Percentiles rank a stretch among this genome's conserved stretches.
Conservation (phyloP, 2,888 invertebrate species). For the Synergus itoensis region DNA sequence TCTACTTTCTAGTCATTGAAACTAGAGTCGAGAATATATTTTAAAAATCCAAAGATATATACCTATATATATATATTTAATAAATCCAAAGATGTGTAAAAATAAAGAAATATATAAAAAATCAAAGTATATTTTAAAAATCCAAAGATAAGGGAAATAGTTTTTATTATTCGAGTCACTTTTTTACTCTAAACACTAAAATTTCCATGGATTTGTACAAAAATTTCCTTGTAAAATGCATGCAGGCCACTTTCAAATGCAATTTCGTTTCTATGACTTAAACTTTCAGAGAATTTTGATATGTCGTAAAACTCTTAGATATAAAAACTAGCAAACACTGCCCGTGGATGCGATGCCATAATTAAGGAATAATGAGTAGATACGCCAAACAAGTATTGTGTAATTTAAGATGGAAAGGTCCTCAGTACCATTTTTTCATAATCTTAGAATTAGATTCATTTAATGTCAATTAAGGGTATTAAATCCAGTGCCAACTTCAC, state of each 20-base stretch:
- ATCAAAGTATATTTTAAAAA: neutral
- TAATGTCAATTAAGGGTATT: neutral
- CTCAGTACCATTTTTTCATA: neutral
- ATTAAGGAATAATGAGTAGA: constrained; percentile 7
- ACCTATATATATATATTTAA: neutral
- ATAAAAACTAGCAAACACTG: constrained; percentile 55
- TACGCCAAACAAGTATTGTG: constrained; percentile 19
- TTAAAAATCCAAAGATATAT: neutral
- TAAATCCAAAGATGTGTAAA: neutral
- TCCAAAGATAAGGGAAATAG: neutral
- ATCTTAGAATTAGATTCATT: neutral
- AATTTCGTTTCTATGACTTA: constrained; percentile 60
- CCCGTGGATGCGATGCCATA: constrained; percentile 71
- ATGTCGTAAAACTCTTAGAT: constrained; percentile 11
- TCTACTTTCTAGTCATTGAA: neutral
- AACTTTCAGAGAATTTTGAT: constrained; percentile 13
- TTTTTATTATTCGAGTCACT: neutral
- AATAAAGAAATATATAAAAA: neutral
- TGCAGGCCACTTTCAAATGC: constrained; percentile 75
- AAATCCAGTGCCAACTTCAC: too few species aligned
- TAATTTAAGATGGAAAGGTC: constrained; percentile 2
- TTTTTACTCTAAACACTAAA: neutral
- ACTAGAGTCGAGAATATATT: neutral
- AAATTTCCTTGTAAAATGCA: constrained; percentile 48
- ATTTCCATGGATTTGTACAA: constrained; percentile 22